Conservation (phyloP, 2,797 vertebrate genomes). For the Ambastaia sidthimunki region DNA sequence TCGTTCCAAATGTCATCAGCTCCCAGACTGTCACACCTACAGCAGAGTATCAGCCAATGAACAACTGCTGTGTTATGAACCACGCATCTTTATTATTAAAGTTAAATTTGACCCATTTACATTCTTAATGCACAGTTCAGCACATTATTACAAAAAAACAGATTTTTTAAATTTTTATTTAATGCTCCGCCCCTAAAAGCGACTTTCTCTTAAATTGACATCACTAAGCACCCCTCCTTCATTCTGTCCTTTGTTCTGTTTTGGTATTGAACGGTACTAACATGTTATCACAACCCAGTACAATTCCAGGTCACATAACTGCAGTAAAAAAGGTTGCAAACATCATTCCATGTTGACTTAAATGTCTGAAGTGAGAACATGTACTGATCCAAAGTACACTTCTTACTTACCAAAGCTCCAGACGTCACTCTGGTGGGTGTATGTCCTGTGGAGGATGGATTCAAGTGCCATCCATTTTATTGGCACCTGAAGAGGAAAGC, state of each 20-base stretch:
- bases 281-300: too few species aligned
- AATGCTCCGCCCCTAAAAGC: too few species aligned
- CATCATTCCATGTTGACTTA: background rate
- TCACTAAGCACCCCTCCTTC: too few species aligned
- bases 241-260: background rate
- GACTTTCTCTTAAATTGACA: too few species aligned
- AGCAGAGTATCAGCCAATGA: slow-evolving; percentile 14
- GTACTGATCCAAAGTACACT: slow-evolving; percentile 18
- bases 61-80: background rate
- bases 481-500: slow-evolving; percentile 82
- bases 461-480: slow-evolving; percentile 99
- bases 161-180: too few species aligned
- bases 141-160: background rate
- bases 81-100: background rate
- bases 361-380: background rate
- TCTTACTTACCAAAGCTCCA: slow-evolving; percentile 94
- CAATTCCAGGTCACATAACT: background rate
- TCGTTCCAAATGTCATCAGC: slow-evolving; percentile 98
- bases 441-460: slow-evolving; percentile 94
- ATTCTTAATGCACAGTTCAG: background rate
- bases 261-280: background rate
- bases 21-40: slow-evolving; percentile 98
- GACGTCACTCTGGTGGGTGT: slow-evolving; percentile 98
- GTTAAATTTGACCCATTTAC: background rate
- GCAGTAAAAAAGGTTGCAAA: background rate